Evolutionary conservation across 2,113 vertebrate genomes (phyloP).

Genomic region (Campylorhamphus procurvoides): DNA sequence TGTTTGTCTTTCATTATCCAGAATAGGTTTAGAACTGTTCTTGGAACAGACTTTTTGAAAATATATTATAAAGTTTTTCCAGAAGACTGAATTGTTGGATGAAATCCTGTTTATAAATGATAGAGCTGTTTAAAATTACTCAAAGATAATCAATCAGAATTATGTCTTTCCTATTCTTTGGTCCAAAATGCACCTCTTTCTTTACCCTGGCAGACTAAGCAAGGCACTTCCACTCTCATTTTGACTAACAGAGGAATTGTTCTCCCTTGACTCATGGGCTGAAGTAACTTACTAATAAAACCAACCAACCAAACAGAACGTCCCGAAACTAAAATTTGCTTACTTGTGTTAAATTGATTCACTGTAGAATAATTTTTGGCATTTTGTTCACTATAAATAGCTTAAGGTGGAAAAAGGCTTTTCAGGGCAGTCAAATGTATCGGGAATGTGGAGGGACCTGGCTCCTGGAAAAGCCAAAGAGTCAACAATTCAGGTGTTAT

Average conservation of each 20-base stretch:
- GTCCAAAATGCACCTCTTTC: background rate
- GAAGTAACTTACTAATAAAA: background rate
- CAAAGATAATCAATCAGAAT: conserved; percentile 11
- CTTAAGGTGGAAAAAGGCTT: background rate
- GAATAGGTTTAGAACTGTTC: conserved; percentile 20
- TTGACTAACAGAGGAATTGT: background rate
- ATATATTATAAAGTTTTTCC: background rate
- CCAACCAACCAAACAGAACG: background rate
- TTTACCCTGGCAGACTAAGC: background rate
- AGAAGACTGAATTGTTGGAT: conserved; percentile 9
- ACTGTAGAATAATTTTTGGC: background rate
- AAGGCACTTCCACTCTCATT: background rate
- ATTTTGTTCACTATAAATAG: background rate
- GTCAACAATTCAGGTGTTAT: background rate
- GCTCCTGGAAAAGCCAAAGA: background rate
- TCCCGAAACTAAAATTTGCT: background rate
- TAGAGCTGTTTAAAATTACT: conserved; percentile 12
- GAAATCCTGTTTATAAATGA: conserved; percentile 17
- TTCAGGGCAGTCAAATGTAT: background rate
- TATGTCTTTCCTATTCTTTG: background rate
- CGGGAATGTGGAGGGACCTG: background rate
- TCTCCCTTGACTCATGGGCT: background rate
- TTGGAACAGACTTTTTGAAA: conserved; percentile 4
- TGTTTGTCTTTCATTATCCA: conserved; percentile 35
- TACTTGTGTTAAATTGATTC: background rate